These are phyloP conservation scores for Neocrepidodera transversa DNA, from an alignment of 2,888 invertebrate genomes.

Conservation along the genomic window DNA sequence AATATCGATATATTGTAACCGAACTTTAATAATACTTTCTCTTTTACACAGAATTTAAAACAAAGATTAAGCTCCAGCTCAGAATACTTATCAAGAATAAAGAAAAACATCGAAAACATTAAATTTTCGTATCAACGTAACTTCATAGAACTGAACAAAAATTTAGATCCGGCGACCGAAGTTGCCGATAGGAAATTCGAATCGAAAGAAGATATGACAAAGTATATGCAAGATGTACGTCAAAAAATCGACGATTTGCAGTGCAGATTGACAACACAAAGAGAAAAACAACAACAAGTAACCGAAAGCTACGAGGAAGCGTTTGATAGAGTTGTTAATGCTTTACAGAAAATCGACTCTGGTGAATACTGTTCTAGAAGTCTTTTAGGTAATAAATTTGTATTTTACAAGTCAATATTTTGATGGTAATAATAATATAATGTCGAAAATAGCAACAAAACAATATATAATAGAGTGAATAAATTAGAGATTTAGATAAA, in stretches of 20 bases:
- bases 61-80: constrained; percentile 51
- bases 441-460: too few species aligned
- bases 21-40: not conserved
- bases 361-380: constrained; percentile 43
- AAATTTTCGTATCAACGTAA: constrained; percentile 53
- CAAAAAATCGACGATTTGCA: constrained; percentile 48
- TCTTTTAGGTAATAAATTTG: constrained; percentile 11
- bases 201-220: constrained; percentile 52
- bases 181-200: constrained; percentile 33
- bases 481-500: too few species aligned
- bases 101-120: constrained; percentile 55
- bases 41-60: constrained; percentile 36
- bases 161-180: constrained; percentile 35
- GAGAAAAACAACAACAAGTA: constrained; percentile 41
- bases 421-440: too few species aligned
- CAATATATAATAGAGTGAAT: too few species aligned
- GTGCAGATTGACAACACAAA: constrained; percentile 37
- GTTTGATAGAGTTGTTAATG: constrained; percentile 44
- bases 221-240: constrained; percentile 51
- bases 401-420: too few species aligned
- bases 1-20: too few species aligned
- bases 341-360: constrained; percentile 44
- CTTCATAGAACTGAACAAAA: constrained; percentile 43
- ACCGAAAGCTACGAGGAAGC: constrained; percentile 45
- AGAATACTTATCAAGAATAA: constrained; percentile 51